Percentiles rank a stretch among this genome's conserved stretches.
These are phyloP conservation scores for Lagopus muta DNA, from an alignment of 2,113 vertebrate species.

Conservation along the genomic window DNA sequence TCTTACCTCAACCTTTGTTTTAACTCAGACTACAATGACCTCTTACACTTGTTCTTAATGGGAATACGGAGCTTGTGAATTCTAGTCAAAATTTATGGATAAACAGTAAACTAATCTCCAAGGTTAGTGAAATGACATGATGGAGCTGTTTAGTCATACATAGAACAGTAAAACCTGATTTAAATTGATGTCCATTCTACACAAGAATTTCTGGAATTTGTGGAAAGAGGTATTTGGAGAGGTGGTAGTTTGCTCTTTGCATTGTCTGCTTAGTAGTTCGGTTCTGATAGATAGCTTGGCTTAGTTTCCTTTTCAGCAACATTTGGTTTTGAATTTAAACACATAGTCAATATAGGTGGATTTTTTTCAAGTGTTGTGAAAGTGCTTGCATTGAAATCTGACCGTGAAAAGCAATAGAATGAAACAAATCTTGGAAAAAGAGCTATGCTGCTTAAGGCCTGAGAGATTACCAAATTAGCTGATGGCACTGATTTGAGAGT, in stretches of 20 bases:
- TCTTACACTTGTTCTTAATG: background rate
- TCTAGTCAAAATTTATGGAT: background rate
- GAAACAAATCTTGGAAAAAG: background rate
- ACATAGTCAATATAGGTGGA: background rate
- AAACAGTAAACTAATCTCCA: background rate
- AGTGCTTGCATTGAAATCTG: background rate
- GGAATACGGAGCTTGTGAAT: background rate
- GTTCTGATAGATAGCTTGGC: background rate
- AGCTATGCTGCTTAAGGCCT: background rate
- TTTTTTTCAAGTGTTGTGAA: background rate
- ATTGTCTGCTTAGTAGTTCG: background rate
- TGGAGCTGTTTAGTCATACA: background rate
- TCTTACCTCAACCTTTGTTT: slow-evolving; percentile 29
- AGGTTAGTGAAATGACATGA: background rate
- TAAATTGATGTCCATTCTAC: background rate
- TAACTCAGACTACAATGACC: background rate
- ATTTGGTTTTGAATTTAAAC: background rate
- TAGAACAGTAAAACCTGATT: background rate
- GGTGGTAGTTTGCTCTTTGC: background rate
- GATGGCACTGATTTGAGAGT: background rate
- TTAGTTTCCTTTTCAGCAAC: background rate
- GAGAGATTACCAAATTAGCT: background rate
- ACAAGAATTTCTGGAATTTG: background rate
- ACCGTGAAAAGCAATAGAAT: background rate
- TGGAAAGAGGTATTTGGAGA: background rate